These are phyloP conservation scores for Mythimna ferrago DNA, from an alignment of 2,888 invertebrate species.

Conservation along the genomic window DNA sequence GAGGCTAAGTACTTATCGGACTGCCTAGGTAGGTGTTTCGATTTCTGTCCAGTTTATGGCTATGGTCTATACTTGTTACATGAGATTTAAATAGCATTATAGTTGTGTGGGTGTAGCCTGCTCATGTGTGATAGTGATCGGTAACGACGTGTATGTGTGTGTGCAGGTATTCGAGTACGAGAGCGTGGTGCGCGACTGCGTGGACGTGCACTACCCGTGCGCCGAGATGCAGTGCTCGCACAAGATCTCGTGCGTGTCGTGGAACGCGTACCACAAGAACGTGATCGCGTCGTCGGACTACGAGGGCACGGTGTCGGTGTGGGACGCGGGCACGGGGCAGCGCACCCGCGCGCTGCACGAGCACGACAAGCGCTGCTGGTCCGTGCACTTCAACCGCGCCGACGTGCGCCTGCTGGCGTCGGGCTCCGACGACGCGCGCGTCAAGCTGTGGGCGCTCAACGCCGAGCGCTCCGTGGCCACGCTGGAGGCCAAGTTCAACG, in stretches of 20 bases:
- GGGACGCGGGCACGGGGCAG: constrained; percentile 96
- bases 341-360: constrained; percentile 94
- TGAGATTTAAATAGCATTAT: too few species aligned
- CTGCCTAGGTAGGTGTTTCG: too few species aligned
- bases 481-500: constrained; percentile 98
- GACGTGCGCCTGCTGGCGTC: constrained; percentile 97
- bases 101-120: too few species aligned
- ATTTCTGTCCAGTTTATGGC: too few species aligned
- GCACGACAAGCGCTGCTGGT: constrained; percentile 99
- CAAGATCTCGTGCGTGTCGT: constrained; percentile 98
- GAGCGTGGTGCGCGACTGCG: constrained; percentile 95
- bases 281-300: constrained; percentile 98
- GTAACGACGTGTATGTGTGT: too few species aligned
- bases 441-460: constrained; percentile 98
- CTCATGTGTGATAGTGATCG: too few species aligned
- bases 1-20: too few species aligned
- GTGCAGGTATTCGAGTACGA: constrained; percentile 95
- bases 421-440: constrained; percentile 97
- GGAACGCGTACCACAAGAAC: constrained; percentile 96
- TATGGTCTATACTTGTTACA: too few species aligned
- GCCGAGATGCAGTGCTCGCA: constrained; percentile 97
- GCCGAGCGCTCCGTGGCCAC: constrained; percentile 95
- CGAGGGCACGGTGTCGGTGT: constrained; percentile 97
- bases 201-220: constrained; percentile 98
- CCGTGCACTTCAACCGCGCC: constrained; percentile 97